These are phyloP conservation scores for Psittacula cyanocephala DNA, from an alignment of 2,113 vertebrate species.

Conservation along the genomic window DNA sequence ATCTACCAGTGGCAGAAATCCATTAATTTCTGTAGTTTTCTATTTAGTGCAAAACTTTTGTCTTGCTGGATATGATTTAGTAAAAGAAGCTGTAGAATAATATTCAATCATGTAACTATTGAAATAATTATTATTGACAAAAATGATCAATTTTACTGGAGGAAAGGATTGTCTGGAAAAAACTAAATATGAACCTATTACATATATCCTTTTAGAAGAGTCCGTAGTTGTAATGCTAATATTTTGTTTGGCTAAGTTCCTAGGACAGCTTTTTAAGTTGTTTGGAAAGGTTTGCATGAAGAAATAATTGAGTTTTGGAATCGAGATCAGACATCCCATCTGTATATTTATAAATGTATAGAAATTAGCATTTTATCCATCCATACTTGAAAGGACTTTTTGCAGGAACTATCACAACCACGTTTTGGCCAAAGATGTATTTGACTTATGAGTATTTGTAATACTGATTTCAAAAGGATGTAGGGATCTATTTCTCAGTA, in stretches of 20 bases:
- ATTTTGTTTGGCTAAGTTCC: neutral
- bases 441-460: neutral
- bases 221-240: neutral
- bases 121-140: neutral
- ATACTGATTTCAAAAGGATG: neutral
- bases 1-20: neutral
- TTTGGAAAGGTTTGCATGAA: neutral
- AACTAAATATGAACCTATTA: neutral
- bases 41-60: neutral
- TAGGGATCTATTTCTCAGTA: neutral
- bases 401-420: neutral
- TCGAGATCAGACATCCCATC: neutral
- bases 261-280: neutral
- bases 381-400: neutral
- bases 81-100: neutral
- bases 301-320: neutral
- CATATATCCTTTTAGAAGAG: neutral
- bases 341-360: neutral
- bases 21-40: neutral
- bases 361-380: neutral
- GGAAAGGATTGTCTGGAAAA: neutral
- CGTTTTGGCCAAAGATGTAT: neutral
- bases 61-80: neutral
- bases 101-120: neutral
- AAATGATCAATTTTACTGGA: neutral